Evolutionary conservation across 1,140 invertebrate genomes (phyloP).

Genomic region (Branchinecta lindahli): DNA sequence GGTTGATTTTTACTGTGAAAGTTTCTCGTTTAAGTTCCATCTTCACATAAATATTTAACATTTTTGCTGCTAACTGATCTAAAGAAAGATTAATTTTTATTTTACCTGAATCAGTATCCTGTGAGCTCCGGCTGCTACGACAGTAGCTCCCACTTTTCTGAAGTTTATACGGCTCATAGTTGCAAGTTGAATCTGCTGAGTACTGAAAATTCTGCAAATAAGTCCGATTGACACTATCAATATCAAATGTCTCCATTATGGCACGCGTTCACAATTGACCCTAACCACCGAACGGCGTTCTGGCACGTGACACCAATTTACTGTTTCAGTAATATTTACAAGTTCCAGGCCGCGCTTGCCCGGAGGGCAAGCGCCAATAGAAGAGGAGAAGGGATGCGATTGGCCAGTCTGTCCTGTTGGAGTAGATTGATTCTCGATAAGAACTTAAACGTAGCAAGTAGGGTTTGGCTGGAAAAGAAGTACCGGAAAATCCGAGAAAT

Average conservation of each 20-base stretch:
- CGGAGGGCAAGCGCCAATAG: background rate
- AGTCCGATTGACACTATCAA: conserved; percentile 1
- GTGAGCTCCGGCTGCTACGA: background rate
- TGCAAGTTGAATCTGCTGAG: conserved; percentile 2
- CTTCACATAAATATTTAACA: too few species aligned
- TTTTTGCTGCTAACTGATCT: too few species aligned
- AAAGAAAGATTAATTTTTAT: too few species aligned
- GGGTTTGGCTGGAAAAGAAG: background rate
- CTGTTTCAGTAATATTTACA: background rate
- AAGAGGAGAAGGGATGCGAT: background rate
- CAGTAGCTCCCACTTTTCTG: background rate
- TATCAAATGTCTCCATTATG: background rate
- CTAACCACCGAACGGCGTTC: background rate
- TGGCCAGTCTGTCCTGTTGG: background rate
- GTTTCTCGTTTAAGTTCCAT: too few species aligned
- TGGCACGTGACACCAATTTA: background rate
- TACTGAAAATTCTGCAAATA: conserved; percentile 4
- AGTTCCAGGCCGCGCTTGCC: background rate
- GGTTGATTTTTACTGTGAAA: too few species aligned
- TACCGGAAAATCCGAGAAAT: background rate
- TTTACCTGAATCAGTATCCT: conserved; percentile 2
- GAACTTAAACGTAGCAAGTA: background rate
- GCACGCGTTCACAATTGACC: background rate
- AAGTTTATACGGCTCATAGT: background rate
- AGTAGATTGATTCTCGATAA: too few species aligned